phyloP scores from a whole-genome alignment of 1,140 invertebrate species.

The Anoplolepis gracilipes region DNA sequence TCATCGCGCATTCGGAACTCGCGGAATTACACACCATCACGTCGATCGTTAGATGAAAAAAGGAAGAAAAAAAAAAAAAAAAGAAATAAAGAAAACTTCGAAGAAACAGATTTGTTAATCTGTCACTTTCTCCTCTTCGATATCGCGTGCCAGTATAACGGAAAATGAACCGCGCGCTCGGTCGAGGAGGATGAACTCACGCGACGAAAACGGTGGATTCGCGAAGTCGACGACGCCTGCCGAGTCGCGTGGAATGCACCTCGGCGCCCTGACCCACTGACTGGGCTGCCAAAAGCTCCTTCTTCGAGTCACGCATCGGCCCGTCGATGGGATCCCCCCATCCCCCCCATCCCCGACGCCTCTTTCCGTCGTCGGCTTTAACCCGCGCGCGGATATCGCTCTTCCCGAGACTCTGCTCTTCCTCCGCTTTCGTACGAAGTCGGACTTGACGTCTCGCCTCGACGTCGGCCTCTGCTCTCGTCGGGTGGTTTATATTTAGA shows the following conservation, averaged over 20 bases:
- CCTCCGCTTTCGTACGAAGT: slow-evolving; percentile 60
- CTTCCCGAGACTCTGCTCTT: slow-evolving; percentile 45
- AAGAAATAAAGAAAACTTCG: background rate
- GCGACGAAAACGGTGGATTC: slow-evolving; percentile 30
- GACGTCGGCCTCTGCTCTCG: slow-evolving; percentile 34
- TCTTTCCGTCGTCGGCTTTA: slow-evolving; percentile 54
- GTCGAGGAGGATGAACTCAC: slow-evolving; percentile 18
- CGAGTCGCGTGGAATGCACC: slow-evolving; percentile 81
- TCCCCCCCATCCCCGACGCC: background rate
- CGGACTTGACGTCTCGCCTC: slow-evolving; percentile 50
- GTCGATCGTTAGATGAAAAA: slow-evolving; percentile 16
- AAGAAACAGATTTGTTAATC: background rate
- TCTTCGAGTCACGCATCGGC: slow-evolving; percentile 65
- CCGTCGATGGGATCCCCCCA: background rate
- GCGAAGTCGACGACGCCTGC: slow-evolving; percentile 64
- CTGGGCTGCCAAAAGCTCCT: slow-evolving; percentile 81
- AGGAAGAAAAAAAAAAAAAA: background rate
- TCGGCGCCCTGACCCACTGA: slow-evolving; percentile 85
- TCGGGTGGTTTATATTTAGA: slow-evolving; percentile 81
- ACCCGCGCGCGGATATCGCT: slow-evolving; percentile 73
- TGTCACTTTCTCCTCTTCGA: background rate
- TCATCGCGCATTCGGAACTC: slow-evolving; percentile 78
- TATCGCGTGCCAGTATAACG: too few relatives aligned
- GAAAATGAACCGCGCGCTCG: background rate
- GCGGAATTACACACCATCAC: slow-evolving; percentile 84